Base-by-base conservation (phyloP, 2,888 invertebrate genomes). In the Trichogramma dendrolimi region DNA sequence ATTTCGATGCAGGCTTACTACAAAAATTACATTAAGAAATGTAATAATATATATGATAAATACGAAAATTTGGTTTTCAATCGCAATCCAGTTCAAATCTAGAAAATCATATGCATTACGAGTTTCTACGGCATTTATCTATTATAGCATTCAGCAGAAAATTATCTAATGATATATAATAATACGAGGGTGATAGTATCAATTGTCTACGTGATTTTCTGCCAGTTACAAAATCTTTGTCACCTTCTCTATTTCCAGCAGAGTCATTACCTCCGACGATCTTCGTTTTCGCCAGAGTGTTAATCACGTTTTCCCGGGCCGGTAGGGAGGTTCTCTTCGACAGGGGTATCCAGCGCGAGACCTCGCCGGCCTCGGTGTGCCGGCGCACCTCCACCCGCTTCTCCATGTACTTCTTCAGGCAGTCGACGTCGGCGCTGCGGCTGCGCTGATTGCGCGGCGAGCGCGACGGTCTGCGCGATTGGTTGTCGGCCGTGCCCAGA, bases 351-450 rank as follows among this genome's bases (percentile, higher is more conserved):
- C 74, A 71, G 10, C 68, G 59, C 55, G 67, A 66, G 5, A 65
- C 41, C 50, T 72, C 70, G 14, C 68, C 65, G 5, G 68, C 60
- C 27, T 77, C 76, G 1, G 77, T 75, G 60, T 74, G 71, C 46
- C 77, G 67, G 14, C 76, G 69, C 7, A 73, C 71, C 62, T 75
- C 77, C 6, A 76, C 72, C 8, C 72, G 70, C 27, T 75, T 68
- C 51, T 73, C 75, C 8, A 72, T 71, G 64, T 75, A 74, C 58
- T 75, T 75, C 56, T 71, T 75, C 49, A 76, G 61, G 41, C 72
- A 71, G 62, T 77, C 76, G 40, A 76, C 72, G 60, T 76, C 76
- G 59, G 73, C 74, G 65, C 74, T 75, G 39, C 75, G 73, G 60
- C 76, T 76, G 63, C 75, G 71, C 43, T 74, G 73, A 62, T 70